These are phyloP conservation scores for Paralichthys olivaceus DNA, from an alignment of 2,113 vertebrate genomes.

Conservation along the genomic window DNA sequence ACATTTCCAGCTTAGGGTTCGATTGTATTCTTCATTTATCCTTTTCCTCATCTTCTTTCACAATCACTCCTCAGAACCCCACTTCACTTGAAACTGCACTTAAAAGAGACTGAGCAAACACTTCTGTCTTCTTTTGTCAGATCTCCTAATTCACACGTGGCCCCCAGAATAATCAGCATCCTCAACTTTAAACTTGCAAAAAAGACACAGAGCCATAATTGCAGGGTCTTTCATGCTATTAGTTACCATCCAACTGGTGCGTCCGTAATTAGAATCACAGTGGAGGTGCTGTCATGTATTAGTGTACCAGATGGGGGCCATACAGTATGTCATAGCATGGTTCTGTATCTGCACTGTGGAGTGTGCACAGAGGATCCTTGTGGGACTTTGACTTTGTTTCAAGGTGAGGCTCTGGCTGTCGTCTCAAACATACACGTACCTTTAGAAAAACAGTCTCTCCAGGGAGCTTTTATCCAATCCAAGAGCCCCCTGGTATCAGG, in stretches of 20 bases:
- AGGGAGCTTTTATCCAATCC: constrained; percentile 26
- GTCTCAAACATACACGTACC: constrained; percentile 15
- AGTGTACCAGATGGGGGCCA: not conserved
- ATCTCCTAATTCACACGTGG: not conserved
- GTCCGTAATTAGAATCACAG: not conserved
- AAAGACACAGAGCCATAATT: not conserved
- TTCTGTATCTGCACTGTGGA: constrained; percentile 3
- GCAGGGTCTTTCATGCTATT: not conserved
- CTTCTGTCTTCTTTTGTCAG: not conserved
- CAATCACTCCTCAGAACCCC: not conserved
- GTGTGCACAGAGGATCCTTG: not conserved
- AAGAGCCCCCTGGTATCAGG: not conserved
- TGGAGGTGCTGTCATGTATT: not conserved
- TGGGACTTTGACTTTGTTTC: no score
- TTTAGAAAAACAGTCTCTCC: constrained; percentile 49
- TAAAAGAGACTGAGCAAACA: constrained; percentile 11
- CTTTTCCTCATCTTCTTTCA: not conserved
- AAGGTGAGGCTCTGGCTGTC: constrained; percentile 22
- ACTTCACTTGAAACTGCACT: constrained; percentile 1
- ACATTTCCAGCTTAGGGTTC: not conserved
- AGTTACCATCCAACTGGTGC: constrained; percentile 2
- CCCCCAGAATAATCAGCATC: not conserved
- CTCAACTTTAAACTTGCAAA: not conserved
- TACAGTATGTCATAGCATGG: not conserved
- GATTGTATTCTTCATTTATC: not conserved